Evolutionary conservation across 2,113 vertebrate species (phyloP).

Genomic region (Lonchura striata): DNA sequence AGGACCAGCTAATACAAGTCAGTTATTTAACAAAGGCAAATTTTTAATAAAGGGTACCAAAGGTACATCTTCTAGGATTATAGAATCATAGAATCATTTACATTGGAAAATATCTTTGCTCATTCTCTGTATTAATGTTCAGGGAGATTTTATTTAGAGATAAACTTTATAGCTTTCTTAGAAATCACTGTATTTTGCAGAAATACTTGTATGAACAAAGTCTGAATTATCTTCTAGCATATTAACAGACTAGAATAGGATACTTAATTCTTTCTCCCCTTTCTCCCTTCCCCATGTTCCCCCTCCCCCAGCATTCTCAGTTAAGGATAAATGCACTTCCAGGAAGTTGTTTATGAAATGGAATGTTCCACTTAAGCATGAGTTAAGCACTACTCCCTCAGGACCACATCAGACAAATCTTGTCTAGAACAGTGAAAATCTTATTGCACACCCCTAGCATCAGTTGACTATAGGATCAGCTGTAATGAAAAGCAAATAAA

Average conservation of each 20-base stretch:
- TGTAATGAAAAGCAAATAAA: neutral
- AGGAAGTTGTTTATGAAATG: neutral
- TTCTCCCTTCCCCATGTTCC: rapidly evolving
- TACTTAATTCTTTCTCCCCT: neutral
- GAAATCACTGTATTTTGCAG: neutral
- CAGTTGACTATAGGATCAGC: neutral
- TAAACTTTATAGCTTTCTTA: neutral
- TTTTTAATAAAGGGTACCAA: neutral
- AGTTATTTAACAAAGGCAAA: neutral
- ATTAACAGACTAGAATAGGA: neutral
- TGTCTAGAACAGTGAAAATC: neutral
- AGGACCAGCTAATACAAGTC: neutral
- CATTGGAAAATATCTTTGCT: neutral
- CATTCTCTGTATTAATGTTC: neutral
- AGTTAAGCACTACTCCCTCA: neutral
- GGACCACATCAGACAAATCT: neutral
- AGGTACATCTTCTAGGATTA: neutral
- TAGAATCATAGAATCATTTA: neutral
- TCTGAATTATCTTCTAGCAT: neutral
- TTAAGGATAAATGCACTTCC: neutral
- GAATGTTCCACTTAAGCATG: neutral
- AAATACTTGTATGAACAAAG: neutral
- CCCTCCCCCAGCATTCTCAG: neutral
- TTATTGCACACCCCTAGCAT: neutral
- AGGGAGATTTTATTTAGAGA: neutral